Evolutionary conservation across 2,113 vertebrate species (phyloP).

Genomic region (Phasianus colchicus): DNA sequence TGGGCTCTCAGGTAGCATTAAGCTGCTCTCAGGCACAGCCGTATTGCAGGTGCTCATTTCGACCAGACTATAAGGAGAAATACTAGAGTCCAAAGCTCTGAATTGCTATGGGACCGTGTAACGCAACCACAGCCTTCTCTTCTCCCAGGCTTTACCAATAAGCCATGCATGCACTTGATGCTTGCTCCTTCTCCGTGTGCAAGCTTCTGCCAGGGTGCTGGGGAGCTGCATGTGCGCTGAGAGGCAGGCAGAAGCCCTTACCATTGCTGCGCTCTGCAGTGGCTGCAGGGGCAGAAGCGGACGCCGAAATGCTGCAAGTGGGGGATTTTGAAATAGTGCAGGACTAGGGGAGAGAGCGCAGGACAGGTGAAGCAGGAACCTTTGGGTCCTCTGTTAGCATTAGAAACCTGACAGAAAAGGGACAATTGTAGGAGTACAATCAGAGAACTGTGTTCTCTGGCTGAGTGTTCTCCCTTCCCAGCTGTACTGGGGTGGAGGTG

Average conservation of each 20-base stretch:
- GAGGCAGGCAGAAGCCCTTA: not conserved
- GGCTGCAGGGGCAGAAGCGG: fast-evolving
- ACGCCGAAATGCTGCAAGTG: not conserved
- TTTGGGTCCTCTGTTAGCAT: not conserved
- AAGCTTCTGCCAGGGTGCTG: not conserved
- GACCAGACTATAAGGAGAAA: not conserved
- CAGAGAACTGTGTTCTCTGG: not conserved
- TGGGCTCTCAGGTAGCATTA: not conserved
- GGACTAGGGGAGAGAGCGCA: fast-evolving
- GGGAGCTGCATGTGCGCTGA: not conserved
- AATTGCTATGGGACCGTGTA: not conserved
- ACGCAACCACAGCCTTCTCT: fast-evolving
- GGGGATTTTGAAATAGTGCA: not conserved
- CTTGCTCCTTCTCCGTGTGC: fast-evolving
- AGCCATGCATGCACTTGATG: fast-evolving
- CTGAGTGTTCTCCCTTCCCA: conserved; percentile 53
- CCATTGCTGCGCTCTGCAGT: fast-evolving
- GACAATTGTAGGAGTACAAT: conserved; percentile 30
- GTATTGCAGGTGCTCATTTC: not conserved
- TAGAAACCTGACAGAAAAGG: conserved; percentile 28
- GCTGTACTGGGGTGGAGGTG: conserved; percentile 69
- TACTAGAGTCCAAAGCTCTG: not conserved
- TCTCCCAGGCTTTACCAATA: not conserved
- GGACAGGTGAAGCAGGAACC: not conserved
- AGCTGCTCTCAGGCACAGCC: not conserved